A percentile compares a stretch with the other conserved stretches of the same genome.
Conservation (phyloP, 1,140 invertebrate genomes). For the Dolichoris vasculosae region DNA sequence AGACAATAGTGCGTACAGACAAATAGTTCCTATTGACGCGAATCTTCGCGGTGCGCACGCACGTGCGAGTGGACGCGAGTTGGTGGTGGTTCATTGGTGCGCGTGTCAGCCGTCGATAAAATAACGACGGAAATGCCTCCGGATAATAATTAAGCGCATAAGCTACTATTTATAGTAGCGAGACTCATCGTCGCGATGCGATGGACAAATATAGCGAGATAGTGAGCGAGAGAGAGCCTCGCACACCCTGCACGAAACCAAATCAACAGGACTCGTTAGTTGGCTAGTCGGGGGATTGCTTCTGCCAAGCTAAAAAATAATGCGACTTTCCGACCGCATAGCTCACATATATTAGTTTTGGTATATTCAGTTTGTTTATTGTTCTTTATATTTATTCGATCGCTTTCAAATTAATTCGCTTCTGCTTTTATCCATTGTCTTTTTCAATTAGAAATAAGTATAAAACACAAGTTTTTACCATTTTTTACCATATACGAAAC, state of each 20-base stretch:
- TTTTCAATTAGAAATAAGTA: neutral
- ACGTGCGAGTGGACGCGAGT: slow-evolving; percentile 41
- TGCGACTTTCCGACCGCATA: neutral
- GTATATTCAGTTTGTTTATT: slow-evolving; percentile 11
- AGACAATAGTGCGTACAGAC: too few relatives aligned
- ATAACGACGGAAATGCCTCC: slow-evolving; percentile 44
- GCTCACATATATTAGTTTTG: neutral
- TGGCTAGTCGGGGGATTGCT: slow-evolving; percentile 48
- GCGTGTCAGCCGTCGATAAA: slow-evolving; percentile 49
- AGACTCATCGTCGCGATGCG: neutral
- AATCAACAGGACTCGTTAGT: slow-evolving; percentile 71
- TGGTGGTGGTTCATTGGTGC: slow-evolving; percentile 16
- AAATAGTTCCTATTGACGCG: slow-evolving; percentile 41
- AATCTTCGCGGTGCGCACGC: slow-evolving; percentile 40
- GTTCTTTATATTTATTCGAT: neutral
- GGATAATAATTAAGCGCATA: slow-evolving; percentile 24
- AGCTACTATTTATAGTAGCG: slow-evolving; percentile 11
- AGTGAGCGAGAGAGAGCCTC: slow-evolving; percentile 59
- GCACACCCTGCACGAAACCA: slow-evolving; percentile 74
- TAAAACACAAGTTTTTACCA: too few relatives aligned
- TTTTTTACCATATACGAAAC: too few relatives aligned
- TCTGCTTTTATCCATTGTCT: neutral
- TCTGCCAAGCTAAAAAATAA: neutral
- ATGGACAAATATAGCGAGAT: neutral
- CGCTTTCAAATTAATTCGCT: neutral